Evolutionary conservation across 2,113 vertebrate species (phyloP), one percentile per base, ranked within the genome.

Genomic region (Microtus oregoni): DNA sequence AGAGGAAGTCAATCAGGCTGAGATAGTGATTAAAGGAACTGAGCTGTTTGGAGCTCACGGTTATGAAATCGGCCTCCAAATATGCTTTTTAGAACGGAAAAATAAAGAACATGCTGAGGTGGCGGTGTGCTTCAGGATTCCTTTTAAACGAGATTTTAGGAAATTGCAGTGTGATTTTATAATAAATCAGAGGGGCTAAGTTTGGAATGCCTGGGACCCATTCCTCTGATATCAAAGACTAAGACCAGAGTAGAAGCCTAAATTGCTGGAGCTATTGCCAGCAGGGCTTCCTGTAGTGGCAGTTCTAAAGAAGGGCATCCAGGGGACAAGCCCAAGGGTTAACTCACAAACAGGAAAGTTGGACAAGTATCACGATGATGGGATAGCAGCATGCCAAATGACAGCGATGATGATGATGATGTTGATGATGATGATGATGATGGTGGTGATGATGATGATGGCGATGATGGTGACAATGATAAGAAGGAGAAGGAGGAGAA

Each of bases 291-390:
- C 96, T 96, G 94, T 35, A 58, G 92, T 63, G 52, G 75, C 47
- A 55, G 55, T 55, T 93, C 76, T 90, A 87, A 63, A 90, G 70
- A 15, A 97, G 96, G 92, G 92, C 81, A 90, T 94, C 85, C 75
- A 94, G 88, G 52, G 96, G 96, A 73, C 97, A 97, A 88, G 81
- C 44, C 90, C 72, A 87, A 38, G 55, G 52, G 58, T 92, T 44
- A 77, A 41, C 87, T 96, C 93, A 93, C 81, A 97, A 97, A 98
- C 97, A 97, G 97, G 96, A 98, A 98, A 92, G 20, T 20, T 89
- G 90, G 58, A 28, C 79, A 88, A 78, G 68, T 17, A 19, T 70
- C 90, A 81, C 1, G 0, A 70, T 73, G 90, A 81, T 73, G 68
- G 90, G 30, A 89, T 89, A 85, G 90, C 30, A 73, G 41, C 67